Evolutionary conservation across 2,888 invertebrate genomes (phyloP).

Genomic region (Platycheirus rosarum): DNA sequence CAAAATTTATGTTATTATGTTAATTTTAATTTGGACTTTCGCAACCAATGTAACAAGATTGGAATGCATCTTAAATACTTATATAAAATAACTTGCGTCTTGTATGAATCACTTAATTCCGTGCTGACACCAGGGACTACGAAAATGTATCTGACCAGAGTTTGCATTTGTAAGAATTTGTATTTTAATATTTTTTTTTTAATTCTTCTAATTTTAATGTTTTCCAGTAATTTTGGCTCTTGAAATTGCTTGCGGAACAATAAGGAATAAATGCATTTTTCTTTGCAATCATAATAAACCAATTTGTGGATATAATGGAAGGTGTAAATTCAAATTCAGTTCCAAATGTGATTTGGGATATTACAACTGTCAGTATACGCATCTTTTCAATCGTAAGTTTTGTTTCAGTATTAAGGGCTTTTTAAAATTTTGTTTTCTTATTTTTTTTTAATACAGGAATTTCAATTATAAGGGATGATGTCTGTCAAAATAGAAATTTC

Average conservation of each 20-base stretch:
- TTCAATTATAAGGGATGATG: slow-evolving; percentile 6
- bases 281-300: slow-evolving; percentile 15
- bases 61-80: not conserved
- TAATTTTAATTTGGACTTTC: not conserved
- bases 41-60: no score
- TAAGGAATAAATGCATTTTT: slow-evolving; percentile 10
- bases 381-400: slow-evolving; percentile 21
- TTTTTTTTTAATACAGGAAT: not conserved
- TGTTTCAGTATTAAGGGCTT: not conserved
- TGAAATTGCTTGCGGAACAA: slow-evolving; percentile 8
- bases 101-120: no score
- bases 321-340: slow-evolving; percentile 38
- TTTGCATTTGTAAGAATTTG: slow-evolving; percentile 27
- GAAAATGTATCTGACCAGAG: slow-evolving; percentile 8
- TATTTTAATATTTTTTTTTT: not conserved
- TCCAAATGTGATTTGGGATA: slow-evolving; percentile 40
- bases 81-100: slow-evolving; percentile 19
- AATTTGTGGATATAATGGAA: slow-evolving; percentile 38
- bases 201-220: no score
- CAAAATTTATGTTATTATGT: not conserved
- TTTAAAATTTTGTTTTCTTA: not conserved
- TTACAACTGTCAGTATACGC: slow-evolving; percentile 47
- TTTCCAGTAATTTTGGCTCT: not conserved
- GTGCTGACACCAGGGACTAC: no score
- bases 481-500: slow-evolving; percentile 1